Base-by-base conservation (phyloP, 2,113 vertebrate species). In the Lepus europaeus region DNA sequence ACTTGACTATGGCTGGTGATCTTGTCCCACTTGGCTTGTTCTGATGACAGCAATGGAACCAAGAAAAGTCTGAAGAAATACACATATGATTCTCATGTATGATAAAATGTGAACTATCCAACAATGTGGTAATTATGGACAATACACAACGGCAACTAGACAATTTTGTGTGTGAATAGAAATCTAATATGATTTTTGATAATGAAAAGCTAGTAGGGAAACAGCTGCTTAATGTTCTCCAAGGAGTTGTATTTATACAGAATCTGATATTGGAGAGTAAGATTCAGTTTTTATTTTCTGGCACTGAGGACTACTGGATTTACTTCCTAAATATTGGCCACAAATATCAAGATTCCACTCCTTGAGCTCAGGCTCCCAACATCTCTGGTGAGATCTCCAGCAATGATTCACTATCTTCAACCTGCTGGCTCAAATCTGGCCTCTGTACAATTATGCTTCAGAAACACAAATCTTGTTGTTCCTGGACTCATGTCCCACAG, bases 51-150 rank as follows among this genome's bases (percentile, higher is more conserved):
- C 83, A 93, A 5, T 27, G 17, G 72, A 77, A 85, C 25, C 39
- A 82, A 85, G 49, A 64, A 89, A 88, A 74, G 74, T 31, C 84
- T 91, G 39, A 83, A 86, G 70, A 89, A 82, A 90, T 36, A 39
- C n/a, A 86, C 20, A 59, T 29, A 29, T 27, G 27, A 87, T 19
- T 74, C 27, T 89, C 63, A 90, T 77, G 64, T 72, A 29, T 45
- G 90, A 66, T 22, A 87, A 51, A 76, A 80, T 45, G 14, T 17
- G 56, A 91, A 86, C 33, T 66, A 17, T 45, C 39, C 27, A 68
- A 49, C 25, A 39, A 22, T 66, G 27, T 2, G 63, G 14, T 22
- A 66, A 53, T 73, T 89, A 61, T 23, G n/a, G 29, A 36, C 19
- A 72, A 59, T 95, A 73, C 23, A 49, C 11, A 14, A 7, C 33